A percentile compares a stretch with the other conserved stretches of the same genome.
Conservation (phyloP, 2,797 vertebrate genomes). For the Numenius phaeopus region DNA sequence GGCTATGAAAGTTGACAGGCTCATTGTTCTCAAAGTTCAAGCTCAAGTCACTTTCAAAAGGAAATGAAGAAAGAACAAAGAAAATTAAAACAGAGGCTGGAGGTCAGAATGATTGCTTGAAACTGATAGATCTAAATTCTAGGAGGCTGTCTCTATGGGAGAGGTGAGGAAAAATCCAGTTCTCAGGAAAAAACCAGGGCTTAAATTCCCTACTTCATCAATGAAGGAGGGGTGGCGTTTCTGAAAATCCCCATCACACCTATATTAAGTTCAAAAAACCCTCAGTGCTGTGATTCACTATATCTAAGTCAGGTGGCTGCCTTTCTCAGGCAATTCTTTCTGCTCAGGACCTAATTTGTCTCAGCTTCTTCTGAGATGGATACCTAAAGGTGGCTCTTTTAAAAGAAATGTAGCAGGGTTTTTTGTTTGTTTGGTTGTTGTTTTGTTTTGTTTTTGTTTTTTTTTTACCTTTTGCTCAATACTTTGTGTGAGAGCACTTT, state of each 20-base stretch:
- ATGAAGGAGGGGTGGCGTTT: background rate
- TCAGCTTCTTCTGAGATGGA: background rate
- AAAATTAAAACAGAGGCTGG: background rate
- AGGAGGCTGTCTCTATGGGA: background rate
- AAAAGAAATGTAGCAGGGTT: background rate
- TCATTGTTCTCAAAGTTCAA: background rate
- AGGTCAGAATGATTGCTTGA: background rate
- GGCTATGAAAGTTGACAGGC: background rate
- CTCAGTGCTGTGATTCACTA: accelerated
- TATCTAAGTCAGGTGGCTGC: background rate
- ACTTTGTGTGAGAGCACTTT: background rate
- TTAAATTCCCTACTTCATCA: background rate
- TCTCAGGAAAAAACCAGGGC: background rate
- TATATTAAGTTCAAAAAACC: background rate
- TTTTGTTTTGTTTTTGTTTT: accelerated
- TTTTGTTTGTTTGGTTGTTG: too few relatives aligned
- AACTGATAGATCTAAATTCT: background rate
- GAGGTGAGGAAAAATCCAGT: background rate
- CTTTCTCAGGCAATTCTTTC: background rate
- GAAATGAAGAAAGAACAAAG: background rate
- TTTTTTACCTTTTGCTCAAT: background rate
- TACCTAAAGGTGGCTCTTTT: background rate
- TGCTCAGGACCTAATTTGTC: background rate
- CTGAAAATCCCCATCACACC: background rate
- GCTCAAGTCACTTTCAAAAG: background rate